phyloP scores from a whole-genome alignment of 2,797 vertebrate genomes.

The Setipinna tenuifilis region DNA sequence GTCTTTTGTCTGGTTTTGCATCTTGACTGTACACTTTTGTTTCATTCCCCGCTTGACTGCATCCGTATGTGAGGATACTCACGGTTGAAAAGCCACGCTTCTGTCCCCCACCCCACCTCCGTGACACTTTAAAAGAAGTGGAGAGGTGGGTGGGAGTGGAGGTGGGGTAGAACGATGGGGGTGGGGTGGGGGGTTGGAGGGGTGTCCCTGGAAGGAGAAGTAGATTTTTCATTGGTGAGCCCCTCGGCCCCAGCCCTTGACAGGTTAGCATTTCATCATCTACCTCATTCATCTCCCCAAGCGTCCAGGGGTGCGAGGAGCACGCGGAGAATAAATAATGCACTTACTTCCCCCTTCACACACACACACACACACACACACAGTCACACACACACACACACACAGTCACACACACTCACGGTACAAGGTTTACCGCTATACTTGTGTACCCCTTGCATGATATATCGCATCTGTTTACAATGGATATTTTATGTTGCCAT shows the following conservation, averaged over 20 bases:
- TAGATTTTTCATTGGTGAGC: conserved; percentile 70
- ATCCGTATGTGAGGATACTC: neutral
- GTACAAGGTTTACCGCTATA: conserved; percentile 56
- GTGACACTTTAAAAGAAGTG: neutral
- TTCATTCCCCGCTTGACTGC: neutral
- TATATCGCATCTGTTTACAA: conserved; percentile 52
- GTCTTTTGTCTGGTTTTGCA: neutral
- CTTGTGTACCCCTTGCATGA: conserved; percentile 51
- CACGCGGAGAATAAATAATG: conserved; percentile 71
- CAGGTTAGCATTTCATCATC: conserved; percentile 73
- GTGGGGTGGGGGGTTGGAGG: conserved; percentile 9
- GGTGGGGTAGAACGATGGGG: neutral
- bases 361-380: conserved; percentile 24
- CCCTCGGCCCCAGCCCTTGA: conserved; percentile 67
- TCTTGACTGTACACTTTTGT: neutral
- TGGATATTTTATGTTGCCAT: conserved; percentile 47
- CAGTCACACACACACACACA: neutral
- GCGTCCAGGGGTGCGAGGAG: conserved; percentile 62
- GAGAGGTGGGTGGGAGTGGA: neutral
- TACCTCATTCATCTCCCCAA: conserved; percentile 70
- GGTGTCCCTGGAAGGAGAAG: conserved; percentile 37
- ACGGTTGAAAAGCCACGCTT: neutral
- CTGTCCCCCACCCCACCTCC: neutral
- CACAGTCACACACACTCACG: neutral
- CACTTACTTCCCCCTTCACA: conserved; percentile 54